Evolutionary conservation across 2,113 vertebrate species (phyloP).

Genomic region (Oreochromis niloticus): DNA sequence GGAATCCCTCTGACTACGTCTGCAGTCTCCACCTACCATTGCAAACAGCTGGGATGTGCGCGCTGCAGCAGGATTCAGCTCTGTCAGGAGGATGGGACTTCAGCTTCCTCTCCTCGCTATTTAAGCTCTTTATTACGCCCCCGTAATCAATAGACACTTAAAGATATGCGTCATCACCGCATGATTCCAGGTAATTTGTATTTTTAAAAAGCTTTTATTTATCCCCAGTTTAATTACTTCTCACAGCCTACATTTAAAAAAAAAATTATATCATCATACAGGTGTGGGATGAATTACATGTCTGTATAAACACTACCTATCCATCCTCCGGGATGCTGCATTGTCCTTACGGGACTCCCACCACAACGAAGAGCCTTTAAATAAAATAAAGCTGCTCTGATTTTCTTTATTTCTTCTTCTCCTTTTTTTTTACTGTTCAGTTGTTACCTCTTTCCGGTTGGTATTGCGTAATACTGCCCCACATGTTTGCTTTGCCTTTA

Average conservation of each 20-base stretch:
- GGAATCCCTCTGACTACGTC: neutral
- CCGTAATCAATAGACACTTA: neutral
- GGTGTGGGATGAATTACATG: neutral
- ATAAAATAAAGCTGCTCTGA: neutral
- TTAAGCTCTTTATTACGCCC: neutral
- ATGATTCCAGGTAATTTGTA: neutral
- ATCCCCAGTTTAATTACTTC: neutral
- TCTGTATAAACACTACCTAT: fast-evolving
- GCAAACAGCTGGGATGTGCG: neutral
- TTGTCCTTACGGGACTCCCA: neutral
- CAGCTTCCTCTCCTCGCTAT: neutral
- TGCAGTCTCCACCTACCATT: neutral
- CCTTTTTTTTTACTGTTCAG: neutral
- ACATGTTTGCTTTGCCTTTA: neutral
- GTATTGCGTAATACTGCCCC: fast-evolving
- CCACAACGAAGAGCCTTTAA: neutral
- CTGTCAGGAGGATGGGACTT: neutral
- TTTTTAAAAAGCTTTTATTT: neutral
- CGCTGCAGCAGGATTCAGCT: neutral
- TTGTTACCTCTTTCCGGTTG: neutral
- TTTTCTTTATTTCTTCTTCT: neutral
- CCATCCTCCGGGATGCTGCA: neutral
- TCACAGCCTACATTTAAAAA: neutral
- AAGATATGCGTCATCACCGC: neutral
- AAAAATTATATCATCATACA: neutral